Conservation (phyloP, 2,797 vertebrate species). For the Pseudocheirus occidentalis region DNA sequence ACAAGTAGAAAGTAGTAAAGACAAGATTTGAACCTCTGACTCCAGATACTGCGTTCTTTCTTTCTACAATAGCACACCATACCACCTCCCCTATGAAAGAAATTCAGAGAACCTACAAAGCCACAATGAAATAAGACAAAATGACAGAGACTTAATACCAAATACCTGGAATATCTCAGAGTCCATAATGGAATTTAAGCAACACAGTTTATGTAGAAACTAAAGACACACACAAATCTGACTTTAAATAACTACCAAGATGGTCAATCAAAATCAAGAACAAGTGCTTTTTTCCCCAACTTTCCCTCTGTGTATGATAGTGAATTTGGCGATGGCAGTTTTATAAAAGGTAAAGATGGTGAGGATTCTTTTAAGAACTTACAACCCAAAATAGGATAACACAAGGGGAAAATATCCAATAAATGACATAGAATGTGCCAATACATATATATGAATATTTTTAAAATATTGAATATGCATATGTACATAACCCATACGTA, state of each 20-base stretch:
- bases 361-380: constrained; percentile 25
- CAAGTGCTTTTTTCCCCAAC: constrained; percentile 36
- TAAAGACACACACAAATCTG: constrained; percentile 4
- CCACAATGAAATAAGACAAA: constrained; percentile 36
- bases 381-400: constrained; percentile 37
- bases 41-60: not conserved
- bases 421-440: constrained; percentile 21
- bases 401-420: constrained; percentile 18
- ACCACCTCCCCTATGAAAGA: not conserved
- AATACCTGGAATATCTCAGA: constrained; percentile 18
- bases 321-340: constrained; percentile 12
- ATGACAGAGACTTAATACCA: constrained; percentile 27
- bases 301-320: constrained; percentile 27
- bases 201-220: constrained; percentile 25
- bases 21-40: not conserved
- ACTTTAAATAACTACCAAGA: constrained; percentile 31
- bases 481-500: no score
- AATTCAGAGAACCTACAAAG: constrained; percentile 8
- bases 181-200: not conserved
- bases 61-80: not conserved
- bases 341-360: constrained; percentile 48
- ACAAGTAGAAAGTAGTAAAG: not conserved
- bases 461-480: no score
- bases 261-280: constrained; percentile 13
- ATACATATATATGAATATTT: not conserved